Conservation (phyloP, 2,113 vertebrate species). For the Callithrix jacchus region DNA sequence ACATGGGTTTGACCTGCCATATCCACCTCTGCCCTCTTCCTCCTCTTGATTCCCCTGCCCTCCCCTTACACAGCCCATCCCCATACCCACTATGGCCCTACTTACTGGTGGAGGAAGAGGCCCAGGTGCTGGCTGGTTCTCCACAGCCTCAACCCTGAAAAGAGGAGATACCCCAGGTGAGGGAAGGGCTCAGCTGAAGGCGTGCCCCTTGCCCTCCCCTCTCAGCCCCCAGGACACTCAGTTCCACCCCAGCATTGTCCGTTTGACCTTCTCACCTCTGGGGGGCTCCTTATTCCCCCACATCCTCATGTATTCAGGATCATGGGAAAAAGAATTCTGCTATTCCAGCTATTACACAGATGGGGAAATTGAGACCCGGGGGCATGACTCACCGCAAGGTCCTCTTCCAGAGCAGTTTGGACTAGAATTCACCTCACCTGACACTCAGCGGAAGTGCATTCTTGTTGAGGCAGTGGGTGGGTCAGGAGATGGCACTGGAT, state of each 20-base stretch:
- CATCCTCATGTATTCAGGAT: background rate
- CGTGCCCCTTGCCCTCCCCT: background rate
- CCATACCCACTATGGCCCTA: background rate
- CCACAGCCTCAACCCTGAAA: background rate
- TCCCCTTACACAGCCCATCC: rapidly evolving
- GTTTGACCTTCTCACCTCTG: background rate
- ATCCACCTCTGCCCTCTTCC: background rate
- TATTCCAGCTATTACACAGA: background rate
- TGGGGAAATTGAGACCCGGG: background rate
- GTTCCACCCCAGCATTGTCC: background rate
- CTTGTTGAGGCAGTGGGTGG: background rate
- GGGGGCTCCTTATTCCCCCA: background rate
- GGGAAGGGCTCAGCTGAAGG: background rate
- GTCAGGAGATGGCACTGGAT: background rate
- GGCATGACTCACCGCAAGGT: background rate
- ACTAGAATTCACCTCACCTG: background rate
- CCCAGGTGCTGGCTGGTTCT: background rate
- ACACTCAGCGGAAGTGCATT: background rate
- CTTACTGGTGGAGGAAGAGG: slow-evolving; percentile 50
- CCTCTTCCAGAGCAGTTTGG: background rate
- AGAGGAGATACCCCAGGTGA: background rate
- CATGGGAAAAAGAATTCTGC: background rate
- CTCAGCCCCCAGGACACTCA: background rate
- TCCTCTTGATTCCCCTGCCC: background rate
- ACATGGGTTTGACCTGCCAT: background rate